These are phyloP conservation scores for Steinernema scapterisci DNA, from an alignment of 2,888 invertebrate species.

Conservation along the genomic window DNA sequence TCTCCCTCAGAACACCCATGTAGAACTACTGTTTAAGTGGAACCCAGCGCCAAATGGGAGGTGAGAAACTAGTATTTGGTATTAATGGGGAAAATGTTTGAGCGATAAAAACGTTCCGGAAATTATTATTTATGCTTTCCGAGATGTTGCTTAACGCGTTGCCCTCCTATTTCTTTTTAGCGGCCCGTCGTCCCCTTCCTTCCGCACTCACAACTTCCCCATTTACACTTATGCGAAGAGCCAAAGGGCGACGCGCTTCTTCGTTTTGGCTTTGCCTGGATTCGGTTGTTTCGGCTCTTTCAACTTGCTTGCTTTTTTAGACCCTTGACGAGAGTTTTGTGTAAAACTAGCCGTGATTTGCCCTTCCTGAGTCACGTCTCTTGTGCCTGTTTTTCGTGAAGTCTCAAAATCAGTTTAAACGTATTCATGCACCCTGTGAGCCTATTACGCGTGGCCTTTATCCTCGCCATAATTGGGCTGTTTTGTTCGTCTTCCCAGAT, in stretches of 20 bases:
- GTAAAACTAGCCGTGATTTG: too few relatives aligned
- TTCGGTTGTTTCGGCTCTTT: background rate
- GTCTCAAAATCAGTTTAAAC: too few relatives aligned
- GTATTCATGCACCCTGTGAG: too few relatives aligned
- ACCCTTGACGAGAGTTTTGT: background rate
- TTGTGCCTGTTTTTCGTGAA: too few relatives aligned
- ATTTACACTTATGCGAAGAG: slow-evolving; percentile 24
- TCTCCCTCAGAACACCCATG: too few relatives aligned
- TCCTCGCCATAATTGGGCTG: background rate
- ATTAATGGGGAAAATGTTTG: slow-evolving; percentile 22
- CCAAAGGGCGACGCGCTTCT: slow-evolving; percentile 23
- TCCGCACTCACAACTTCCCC: slow-evolving; percentile 22
- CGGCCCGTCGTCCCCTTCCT: background rate
- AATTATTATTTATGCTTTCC: slow-evolving; percentile 29
- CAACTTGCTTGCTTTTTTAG: background rate
- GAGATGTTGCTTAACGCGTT: slow-evolving; percentile 32
- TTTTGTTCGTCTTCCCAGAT: background rate
- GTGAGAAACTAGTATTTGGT: slow-evolving; percentile 28
- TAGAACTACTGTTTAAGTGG: too few relatives aligned
- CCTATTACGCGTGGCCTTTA: too few relatives aligned
- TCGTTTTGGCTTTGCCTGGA: background rate
- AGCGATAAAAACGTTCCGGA: slow-evolving; percentile 17
- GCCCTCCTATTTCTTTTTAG: background rate
- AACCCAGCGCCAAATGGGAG: slow-evolving; percentile 10
- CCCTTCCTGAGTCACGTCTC: too few relatives aligned